phyloP scores from a whole-genome alignment of 2,888 invertebrate species.

The Cerceris ruficornis region DNA sequence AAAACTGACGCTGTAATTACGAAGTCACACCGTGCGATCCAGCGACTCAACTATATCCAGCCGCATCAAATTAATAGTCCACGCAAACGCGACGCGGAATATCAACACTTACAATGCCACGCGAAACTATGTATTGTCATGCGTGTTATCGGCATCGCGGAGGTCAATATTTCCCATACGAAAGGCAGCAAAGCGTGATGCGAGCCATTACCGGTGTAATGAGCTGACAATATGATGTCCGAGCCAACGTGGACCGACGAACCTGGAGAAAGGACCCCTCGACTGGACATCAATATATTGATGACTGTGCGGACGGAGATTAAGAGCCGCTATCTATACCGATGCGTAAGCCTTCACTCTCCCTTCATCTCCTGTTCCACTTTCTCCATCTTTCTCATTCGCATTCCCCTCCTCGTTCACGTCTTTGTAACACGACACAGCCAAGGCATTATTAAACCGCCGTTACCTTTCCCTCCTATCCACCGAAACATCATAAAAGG shows the following conservation, averaged over 20 bases:
- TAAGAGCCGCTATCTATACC: constrained; percentile 62
- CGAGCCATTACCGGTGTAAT: constrained; percentile 67
- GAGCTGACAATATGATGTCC: constrained; percentile 72
- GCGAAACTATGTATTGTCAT: constrained; percentile 44
- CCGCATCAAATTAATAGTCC: constrained; percentile 57
- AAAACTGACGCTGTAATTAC: constrained; percentile 39
- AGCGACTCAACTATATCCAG: constrained; percentile 49
- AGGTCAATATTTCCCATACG: constrained; percentile 69
- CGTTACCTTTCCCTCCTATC: constrained; percentile 8
- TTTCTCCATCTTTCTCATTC: too few species aligned
- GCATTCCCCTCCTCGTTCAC: background rate
- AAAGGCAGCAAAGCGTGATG: constrained; percentile 67
- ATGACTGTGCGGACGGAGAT: constrained; percentile 65
- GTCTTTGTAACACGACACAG: background rate
- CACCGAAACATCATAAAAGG: constrained; percentile 40
- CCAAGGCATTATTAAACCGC: constrained; percentile 31
- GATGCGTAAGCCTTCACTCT: constrained; percentile 35
- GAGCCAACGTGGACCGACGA: constrained; percentile 31
- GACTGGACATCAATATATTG: constrained; percentile 64
- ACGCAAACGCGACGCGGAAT: constrained; percentile 48
- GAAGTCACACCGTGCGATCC: constrained; percentile 37
- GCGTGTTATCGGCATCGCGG: constrained; percentile 37
- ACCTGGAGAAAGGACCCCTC: constrained; percentile 45
- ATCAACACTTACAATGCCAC: constrained; percentile 53
- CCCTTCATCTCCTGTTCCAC: too few species aligned